Percentiles rank a stretch among this genome's conserved stretches.
These are phyloP conservation scores for Odontocerum albicorne DNA, from an alignment of 2,888 invertebrate genomes.

Conservation along the genomic window DNA sequence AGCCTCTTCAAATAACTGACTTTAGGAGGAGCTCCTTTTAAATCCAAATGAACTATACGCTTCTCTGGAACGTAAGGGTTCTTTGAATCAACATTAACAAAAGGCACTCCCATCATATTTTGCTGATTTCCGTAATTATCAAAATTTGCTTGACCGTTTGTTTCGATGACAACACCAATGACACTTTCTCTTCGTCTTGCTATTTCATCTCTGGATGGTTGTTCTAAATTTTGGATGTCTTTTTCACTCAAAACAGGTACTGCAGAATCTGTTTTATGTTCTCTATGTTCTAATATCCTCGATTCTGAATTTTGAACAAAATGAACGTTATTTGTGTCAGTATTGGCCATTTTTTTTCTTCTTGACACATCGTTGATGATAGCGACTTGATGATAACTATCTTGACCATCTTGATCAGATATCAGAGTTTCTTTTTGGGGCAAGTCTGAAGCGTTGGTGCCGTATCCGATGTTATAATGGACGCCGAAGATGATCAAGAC, in stretches of 20 bases:
- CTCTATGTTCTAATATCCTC: conserved; percentile 15
- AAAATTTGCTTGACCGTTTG: conserved; percentile 5
- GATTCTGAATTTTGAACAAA: conserved; percentile 28
- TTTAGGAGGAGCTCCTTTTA: conserved; percentile 72
- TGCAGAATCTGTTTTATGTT: conserved; percentile 18
- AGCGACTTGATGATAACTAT: conserved; percentile 8
- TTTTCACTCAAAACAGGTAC: conserved; percentile 22
- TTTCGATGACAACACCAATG: conserved; percentile 43
- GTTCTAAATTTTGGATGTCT: conserved; percentile 45
- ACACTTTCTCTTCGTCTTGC: conserved; percentile 44
- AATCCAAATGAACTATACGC: conserved; percentile 66
- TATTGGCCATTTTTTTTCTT: conserved; percentile 25
- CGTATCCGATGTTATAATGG: conserved; percentile 44
- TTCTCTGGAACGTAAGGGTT: conserved; percentile 52
- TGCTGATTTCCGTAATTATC: conserved; percentile 41
- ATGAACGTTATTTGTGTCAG: conserved; percentile 28
- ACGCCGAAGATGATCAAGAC: conserved; percentile 50
- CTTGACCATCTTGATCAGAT: conserved; percentile 11
- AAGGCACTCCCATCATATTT: conserved; percentile 48
- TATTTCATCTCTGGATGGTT: conserved; percentile 45
- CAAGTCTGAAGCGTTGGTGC: conserved; percentile 9
- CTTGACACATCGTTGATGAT: conserved; percentile 15
- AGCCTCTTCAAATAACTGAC: conserved; percentile 60
- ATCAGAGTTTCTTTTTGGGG: conserved; percentile 27
- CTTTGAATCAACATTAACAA: conserved; percentile 45